Percentiles rank a stretch among this genome's conserved stretches.
Evolutionary conservation across 30 jellyfish, hydroid and myxozoan species (phyloP).

Genomic region (Rhopilema esculentum): DNA sequence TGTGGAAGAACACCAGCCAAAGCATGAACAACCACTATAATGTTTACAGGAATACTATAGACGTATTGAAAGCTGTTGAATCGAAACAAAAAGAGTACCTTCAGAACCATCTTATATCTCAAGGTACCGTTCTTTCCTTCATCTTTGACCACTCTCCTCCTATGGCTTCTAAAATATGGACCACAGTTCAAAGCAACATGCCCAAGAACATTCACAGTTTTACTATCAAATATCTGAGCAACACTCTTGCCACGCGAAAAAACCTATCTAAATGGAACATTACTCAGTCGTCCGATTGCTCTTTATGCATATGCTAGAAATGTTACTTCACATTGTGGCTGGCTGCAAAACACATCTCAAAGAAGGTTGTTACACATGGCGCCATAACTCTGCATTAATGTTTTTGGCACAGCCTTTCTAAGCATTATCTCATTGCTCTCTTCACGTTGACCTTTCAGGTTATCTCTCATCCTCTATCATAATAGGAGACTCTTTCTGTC

Average conservation of each 20-base stretch:
- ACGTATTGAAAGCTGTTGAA: neutral
- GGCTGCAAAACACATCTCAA: neutral
- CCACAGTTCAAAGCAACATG: neutral
- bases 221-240: neutral
- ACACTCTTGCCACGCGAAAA: no score
- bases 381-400: neutral
- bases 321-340: neutral
- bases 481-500: neutral
- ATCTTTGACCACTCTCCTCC: neutral
- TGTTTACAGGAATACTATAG: neutral
- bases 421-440: neutral
- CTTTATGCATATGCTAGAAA: neutral
- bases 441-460: neutral
- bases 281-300: neutral
- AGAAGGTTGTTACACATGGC: neutral
- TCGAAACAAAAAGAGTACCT: neutral
- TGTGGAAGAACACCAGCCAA: neutral
- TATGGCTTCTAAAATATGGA: neutral
- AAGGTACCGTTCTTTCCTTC: neutral
- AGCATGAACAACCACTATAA: neutral
- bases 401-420: no score
- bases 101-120: neutral
- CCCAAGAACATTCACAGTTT: neutral
- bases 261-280: no score
- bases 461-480: neutral